Percentiles rank a stretch among this genome's conserved stretches.
Conservation (phyloP, 1,140 invertebrate species). For the Drosophila tristis region DNA sequence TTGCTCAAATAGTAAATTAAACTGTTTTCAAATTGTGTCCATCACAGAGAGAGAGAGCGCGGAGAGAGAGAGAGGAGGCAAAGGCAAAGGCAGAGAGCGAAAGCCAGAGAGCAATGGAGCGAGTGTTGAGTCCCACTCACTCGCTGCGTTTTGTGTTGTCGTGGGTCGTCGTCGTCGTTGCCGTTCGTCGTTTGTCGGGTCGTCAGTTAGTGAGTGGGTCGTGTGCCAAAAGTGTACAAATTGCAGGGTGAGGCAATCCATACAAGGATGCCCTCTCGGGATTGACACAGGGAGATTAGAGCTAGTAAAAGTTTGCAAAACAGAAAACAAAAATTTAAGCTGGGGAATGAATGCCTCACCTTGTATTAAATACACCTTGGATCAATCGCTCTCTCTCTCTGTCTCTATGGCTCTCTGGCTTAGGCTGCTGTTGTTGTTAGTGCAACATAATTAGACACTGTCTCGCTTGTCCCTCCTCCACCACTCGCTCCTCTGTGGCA, state of each 20-base stretch:
- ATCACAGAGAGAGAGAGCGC: constrained; percentile 36
- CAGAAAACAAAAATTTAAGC: too few relatives aligned
- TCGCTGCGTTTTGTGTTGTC: constrained; percentile 70
- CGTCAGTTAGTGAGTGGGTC: constrained; percentile 26
- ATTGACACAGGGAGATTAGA: too few relatives aligned
- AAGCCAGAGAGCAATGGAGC: constrained; percentile 21
- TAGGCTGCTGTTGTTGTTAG: constrained; percentile 18
- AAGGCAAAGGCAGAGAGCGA: constrained; percentile 23
- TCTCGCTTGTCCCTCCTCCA: constrained; percentile 18
- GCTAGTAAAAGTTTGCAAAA: too few relatives aligned
- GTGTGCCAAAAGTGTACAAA: constrained; percentile 6
- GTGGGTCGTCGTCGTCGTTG: constrained; percentile 62
- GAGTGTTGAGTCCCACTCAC: constrained; percentile 29
- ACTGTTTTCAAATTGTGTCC: constrained; percentile 40
- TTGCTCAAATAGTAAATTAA: constrained; percentile 60
- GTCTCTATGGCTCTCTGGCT: constrained; percentile 1
- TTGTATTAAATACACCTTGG: too few relatives aligned
- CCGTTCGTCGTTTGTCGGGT: constrained; percentile 36
- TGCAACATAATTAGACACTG: constrained; percentile 46
- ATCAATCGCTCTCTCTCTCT: constrained; percentile 6
- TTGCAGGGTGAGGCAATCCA: constrained; percentile 2
- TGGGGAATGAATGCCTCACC: too few relatives aligned
- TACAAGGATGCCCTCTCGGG: constrained; percentile 25
- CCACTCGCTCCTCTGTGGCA: too few relatives aligned
- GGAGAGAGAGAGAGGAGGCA: constrained; percentile 18